Evolutionary conservation across 1,140 invertebrate species (phyloP).

Genomic region (Pteromalus puparum): DNA sequence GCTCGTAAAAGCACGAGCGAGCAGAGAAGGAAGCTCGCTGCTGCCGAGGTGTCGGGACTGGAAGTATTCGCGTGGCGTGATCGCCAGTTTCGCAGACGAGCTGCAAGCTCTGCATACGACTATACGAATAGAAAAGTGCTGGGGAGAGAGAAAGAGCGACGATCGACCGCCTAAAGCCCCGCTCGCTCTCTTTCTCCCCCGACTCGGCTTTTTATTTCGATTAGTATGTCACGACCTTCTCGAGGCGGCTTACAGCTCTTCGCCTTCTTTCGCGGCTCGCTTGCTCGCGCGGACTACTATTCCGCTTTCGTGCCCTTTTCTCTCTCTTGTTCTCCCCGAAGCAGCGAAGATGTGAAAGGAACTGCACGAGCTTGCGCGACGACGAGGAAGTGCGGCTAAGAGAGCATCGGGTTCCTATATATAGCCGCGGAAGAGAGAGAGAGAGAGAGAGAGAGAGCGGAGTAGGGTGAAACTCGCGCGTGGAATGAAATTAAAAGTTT

Average conservation of each 20-base stretch:
- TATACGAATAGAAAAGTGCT: background rate
- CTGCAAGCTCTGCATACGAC: background rate
- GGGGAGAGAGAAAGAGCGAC: background rate
- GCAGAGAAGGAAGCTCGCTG: too few species aligned
- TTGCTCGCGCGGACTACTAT: background rate
- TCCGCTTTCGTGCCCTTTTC: background rate
- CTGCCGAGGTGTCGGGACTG: too few species aligned
- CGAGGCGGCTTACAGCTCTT: background rate
- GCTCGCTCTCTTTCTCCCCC: background rate
- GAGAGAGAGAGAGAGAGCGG: too few species aligned
- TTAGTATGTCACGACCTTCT: slow-evolving; percentile 47
- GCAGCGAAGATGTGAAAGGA: too few species aligned
- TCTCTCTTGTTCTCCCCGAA: background rate
- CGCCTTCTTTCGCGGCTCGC: slow-evolving; percentile 1
- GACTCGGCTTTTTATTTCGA: slow-evolving; percentile 34
- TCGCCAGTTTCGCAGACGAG: background rate
- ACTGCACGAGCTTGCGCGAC: too few species aligned
- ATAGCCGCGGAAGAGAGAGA: background rate
- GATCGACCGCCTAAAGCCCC: slow-evolving; percentile 39
- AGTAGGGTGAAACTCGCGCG: background rate
- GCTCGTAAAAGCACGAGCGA: too few species aligned
- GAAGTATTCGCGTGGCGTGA: too few species aligned
- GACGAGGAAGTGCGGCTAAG: too few species aligned
- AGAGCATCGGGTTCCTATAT: background rate
- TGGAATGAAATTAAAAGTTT: slow-evolving; percentile 16